These are phyloP conservation scores for Poliocrania exsul DNA, from an alignment of 2,797 vertebrate species.

Conservation along the genomic window DNA sequence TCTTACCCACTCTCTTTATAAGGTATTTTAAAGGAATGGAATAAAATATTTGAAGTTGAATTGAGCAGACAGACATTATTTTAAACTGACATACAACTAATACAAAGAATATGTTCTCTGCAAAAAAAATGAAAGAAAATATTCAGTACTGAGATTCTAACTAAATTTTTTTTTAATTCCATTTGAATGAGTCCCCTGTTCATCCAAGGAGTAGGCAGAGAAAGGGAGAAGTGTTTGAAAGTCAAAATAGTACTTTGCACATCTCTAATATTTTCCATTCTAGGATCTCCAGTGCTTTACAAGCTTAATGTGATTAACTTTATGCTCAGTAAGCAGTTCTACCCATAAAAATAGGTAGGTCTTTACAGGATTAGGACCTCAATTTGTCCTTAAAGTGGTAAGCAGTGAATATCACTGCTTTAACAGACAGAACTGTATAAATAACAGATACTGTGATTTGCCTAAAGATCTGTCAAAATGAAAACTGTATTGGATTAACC, in stretches of 20 bases:
- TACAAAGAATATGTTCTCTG: not conserved
- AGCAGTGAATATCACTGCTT: slow-evolving; percentile 6
- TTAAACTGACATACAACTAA: not conserved
- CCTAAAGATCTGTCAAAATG: slow-evolving; percentile 19
- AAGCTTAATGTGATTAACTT: slow-evolving; percentile 64
- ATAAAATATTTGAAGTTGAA: not conserved
- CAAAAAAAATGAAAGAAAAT: not conserved
- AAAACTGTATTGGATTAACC: not conserved
- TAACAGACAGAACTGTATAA: not conserved
- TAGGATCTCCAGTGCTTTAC: slow-evolving; percentile 31
- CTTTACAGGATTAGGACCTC: slow-evolving; percentile 52
- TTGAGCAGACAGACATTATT: not conserved
- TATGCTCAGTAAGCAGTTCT: slow-evolving; percentile 58
- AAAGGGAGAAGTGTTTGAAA: slow-evolving; percentile 16
- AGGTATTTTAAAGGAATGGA: fast-evolving
- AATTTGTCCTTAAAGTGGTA: slow-evolving; percentile 28
- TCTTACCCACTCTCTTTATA: not conserved
- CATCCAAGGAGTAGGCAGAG: not conserved
- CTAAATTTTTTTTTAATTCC: not conserved
- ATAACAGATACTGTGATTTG: not conserved
- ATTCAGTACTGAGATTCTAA: not conserved
- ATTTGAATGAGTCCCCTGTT: not conserved
- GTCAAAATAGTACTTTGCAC: slow-evolving; percentile 37
- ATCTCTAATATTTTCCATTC: slow-evolving; percentile 25
- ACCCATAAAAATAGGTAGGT: slow-evolving; percentile 42